Percentiles rank a stretch among this genome's conserved stretches.
These are phyloP conservation scores for Drosophila teissieri DNA, from an alignment of 1,140 invertebrate genomes.

Conservation along the genomic window DNA sequence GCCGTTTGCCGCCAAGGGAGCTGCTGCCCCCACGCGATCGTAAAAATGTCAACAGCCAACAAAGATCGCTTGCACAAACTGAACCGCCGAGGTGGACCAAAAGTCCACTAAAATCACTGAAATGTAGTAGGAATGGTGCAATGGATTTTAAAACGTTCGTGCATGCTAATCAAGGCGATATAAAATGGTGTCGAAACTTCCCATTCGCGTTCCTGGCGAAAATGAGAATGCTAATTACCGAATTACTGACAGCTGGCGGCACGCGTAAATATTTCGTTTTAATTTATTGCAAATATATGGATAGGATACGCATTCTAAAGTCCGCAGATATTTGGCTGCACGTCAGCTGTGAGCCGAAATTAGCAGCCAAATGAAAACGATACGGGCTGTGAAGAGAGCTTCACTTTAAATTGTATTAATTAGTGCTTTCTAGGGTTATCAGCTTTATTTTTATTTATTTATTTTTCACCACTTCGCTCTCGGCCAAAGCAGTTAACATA, in stretches of 20 bases:
- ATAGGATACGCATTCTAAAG: conserved; percentile 28
- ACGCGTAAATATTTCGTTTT: conserved; percentile 28
- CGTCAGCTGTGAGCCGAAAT: conserved; percentile 18
- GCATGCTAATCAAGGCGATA: conserved; percentile 43
- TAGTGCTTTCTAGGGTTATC: conserved; percentile 17
- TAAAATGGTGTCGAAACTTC: conserved; percentile 26
- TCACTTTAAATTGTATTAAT: conserved; percentile 31
- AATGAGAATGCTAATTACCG: conserved; percentile 33
- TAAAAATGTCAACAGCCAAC: conserved; percentile 42
- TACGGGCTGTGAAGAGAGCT: neutral
- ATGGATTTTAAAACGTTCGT: conserved; percentile 23
- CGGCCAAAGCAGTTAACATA: conserved; percentile 36
- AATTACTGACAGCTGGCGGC: conserved; percentile 33
- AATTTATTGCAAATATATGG: conserved; percentile 18
- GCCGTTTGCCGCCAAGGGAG: conserved; percentile 55
- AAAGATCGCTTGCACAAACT: conserved; percentile 41
- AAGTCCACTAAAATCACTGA: conserved; percentile 28
- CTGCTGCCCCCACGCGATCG: conserved; percentile 47
- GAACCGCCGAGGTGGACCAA: neutral
- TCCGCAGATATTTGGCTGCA: conserved; percentile 30
- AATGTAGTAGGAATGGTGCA: conserved; percentile 39
- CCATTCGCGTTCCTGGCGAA: conserved; percentile 20
- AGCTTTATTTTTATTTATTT: too few relatives aligned
- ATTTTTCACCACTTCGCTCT: neutral
- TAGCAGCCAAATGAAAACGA: conserved; percentile 11